Base-by-base conservation (phyloP, 2,888 invertebrate genomes). In the Nymphalis urticae region DNA sequence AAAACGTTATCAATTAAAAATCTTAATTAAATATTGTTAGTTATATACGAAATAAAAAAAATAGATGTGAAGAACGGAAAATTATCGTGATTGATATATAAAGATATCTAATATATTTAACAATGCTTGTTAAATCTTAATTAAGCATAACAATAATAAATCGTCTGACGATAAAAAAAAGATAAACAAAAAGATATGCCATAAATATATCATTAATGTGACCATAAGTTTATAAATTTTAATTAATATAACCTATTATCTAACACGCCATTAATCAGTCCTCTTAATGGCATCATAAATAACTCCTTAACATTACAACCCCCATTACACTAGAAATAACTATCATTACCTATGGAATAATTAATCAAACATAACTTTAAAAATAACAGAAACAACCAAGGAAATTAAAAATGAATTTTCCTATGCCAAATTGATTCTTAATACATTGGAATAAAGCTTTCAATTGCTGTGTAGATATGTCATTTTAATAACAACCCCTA, bases 71-170 rank as follows among this genome's bases (percentile, higher is more conserved):
- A 10, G 42, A 13, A 51, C 2, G 7, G 19, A 10, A 51, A 13
- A 16, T 17, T 56, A 56, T 32, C 27, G 17, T 32, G 17, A 56
- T 27, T 56, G 32, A 56, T 16, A 56, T 32, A 56, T 19, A 19
- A 56, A 13, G 4, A 53, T 32, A 32, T 56, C 27, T 56, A 56
- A 56, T 16, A 56, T n/a, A 56, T 56, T 56, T 32, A 56, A 56
- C 32, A 17, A 6, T 3, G 8, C 54, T 32, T 17, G 32, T 56
- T 6, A 56, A 56, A 56, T 56, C 54, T n/a, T 56, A 56, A 56
- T 56, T 56, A 56, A 56, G 54, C 54, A 56, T 17, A 56, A 32
- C 54, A 32, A 56, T 56, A 27, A 27, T 56, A 32, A 56, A 51
- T 21, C 19, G 10, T 13, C 13, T 42, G 13, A 13, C 54, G 54